Conservation (phyloP, 1,140 invertebrate species). For the Lepidostoma basale region DNA sequence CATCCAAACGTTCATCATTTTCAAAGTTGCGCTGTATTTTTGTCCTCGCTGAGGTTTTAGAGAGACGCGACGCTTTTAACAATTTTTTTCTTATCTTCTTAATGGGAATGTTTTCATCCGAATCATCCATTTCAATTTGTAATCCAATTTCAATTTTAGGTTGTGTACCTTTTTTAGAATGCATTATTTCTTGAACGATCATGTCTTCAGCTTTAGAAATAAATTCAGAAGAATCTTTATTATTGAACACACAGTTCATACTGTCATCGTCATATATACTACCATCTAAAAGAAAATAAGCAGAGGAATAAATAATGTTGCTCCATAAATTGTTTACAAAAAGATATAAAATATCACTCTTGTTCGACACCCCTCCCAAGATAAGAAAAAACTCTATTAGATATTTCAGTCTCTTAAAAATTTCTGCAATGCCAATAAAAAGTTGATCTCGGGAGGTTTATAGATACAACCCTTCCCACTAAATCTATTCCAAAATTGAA, state of each 20-base stretch:
- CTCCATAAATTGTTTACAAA: no score
- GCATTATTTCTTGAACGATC: background rate
- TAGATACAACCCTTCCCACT: no score
- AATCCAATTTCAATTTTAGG: background rate
- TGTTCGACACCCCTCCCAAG: no score
- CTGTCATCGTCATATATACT: background rate
- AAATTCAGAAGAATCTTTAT: background rate
- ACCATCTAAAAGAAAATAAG: background rate
- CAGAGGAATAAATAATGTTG: no score
- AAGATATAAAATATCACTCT: no score
- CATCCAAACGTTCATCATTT: no score
- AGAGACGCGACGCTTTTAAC: background rate
- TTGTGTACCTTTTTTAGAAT: background rate
- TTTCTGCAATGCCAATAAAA: no score
- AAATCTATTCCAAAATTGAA: background rate
- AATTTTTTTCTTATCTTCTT: background rate
- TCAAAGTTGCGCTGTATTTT: no score
- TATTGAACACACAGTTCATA: background rate
- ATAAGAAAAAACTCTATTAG: no score
- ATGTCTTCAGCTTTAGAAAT: background rate
- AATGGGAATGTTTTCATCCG: background rate
- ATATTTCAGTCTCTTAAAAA: no score
- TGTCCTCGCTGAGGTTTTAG: no score
- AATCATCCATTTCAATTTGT: constrained; percentile 1
- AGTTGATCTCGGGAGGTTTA: no score